These are phyloP conservation scores for Hippocampus kuda DNA, from an alignment of 2,797 vertebrate species.

Conservation along the genomic window DNA sequence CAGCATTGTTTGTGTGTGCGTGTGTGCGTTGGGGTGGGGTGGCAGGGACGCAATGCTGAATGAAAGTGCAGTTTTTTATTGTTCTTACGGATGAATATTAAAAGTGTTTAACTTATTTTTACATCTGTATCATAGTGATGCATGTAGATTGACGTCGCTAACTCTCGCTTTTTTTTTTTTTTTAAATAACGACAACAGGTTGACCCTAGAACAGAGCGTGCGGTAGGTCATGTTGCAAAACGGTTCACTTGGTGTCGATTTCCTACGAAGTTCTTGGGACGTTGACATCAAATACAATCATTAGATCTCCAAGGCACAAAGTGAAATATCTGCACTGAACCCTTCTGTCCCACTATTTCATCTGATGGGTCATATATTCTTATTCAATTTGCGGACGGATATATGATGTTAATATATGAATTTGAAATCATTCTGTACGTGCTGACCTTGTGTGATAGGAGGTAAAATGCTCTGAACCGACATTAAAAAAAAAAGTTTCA, in stretches of 20 bases:
- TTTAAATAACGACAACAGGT: neutral
- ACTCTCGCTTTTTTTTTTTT: too few relatives aligned
- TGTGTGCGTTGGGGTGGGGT: too few relatives aligned
- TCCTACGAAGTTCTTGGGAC: neutral
- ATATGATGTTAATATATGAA: neutral
- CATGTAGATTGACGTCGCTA: too few relatives aligned
- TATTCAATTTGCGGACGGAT: neutral
- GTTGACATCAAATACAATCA: neutral
- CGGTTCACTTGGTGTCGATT: neutral
- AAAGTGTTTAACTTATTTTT: too few relatives aligned
- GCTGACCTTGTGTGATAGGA: slow-evolving; percentile 1
- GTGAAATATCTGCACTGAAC: neutral
- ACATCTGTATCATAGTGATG: too few relatives aligned
- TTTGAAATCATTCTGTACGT: neutral
- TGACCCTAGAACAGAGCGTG: neutral
- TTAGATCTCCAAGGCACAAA: neutral
- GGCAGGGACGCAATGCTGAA: too few relatives aligned
- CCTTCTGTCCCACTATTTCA: slow-evolving; percentile 7
- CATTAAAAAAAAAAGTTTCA: slow-evolving; percentile 45
- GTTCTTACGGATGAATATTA: too few relatives aligned
- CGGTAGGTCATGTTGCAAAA: neutral
- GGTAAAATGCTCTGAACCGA: slow-evolving; percentile 18
- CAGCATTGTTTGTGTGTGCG: too few relatives aligned
- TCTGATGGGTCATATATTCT: slow-evolving; percentile 4
- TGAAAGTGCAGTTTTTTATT: too few relatives aligned